Conservation (phyloP, 2,113 vertebrate genomes). For the Tympanuchus pallidicinctus region DNA sequence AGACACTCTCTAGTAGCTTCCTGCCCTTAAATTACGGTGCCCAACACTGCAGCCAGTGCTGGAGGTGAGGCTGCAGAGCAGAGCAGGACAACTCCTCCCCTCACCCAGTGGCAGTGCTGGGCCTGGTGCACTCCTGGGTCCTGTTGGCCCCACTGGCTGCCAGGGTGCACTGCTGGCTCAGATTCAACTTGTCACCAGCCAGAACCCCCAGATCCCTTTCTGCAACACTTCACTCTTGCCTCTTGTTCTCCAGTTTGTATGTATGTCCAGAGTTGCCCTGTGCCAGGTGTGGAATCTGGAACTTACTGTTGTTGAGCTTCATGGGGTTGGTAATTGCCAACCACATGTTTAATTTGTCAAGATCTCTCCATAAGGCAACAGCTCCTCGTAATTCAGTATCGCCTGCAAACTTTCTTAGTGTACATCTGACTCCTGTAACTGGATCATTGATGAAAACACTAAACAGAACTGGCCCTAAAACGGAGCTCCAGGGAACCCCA, state of each 20-base stretch:
- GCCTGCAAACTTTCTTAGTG: neutral
- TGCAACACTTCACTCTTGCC: neutral
- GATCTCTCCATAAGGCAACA: neutral
- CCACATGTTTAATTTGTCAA: neutral
- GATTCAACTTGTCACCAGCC: neutral
- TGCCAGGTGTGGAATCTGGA: neutral
- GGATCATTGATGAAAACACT: neutral
- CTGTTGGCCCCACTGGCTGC: neutral
- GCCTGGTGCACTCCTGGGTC: neutral
- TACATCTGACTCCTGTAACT: neutral
- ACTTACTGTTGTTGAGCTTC: neutral
- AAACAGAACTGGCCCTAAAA: neutral
- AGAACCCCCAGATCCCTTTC: neutral
- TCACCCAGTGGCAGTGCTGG: neutral
- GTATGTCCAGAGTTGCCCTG: too few relatives aligned
- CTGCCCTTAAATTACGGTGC: neutral
- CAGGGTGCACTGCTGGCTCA: neutral
- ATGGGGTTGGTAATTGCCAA: neutral
- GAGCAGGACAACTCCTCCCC: too few relatives aligned
- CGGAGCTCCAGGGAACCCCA: neutral
- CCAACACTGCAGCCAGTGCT: neutral
- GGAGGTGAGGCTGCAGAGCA: too few relatives aligned
- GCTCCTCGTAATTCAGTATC: neutral
- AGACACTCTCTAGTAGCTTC: neutral
- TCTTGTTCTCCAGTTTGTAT: neutral